Base-by-base conservation (phyloP, 2,888 invertebrate genomes). In the Sminthurinus aureus region DNA sequence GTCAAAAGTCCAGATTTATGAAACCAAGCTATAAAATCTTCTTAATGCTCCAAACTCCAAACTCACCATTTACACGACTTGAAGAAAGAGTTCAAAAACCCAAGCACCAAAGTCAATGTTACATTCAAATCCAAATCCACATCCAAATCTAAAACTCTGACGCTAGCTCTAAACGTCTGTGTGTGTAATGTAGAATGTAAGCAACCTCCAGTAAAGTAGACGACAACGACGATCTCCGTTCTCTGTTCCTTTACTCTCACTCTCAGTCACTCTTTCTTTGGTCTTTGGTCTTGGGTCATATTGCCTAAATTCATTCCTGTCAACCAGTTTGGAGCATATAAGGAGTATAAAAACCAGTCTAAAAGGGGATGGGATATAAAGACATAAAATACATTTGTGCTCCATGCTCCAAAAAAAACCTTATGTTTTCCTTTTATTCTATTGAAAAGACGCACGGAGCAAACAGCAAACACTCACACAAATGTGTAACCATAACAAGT, bases 401-500 rank as follows among this genome's bases (percentile, higher is more conserved):
- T 69, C 67, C 26, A 20, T n/a, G n/a, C n/a, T n/a, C n/a, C n/a
- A 71, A 71, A 71, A 71, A 67, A 24, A 22, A 13, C 24, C 71
- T 71, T 71, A 24, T 71, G 24, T 15, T 71, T 13, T 71, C 71
- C 26, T 24, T 71, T 26, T 38, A 38, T 38, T 24, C 71, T 71
- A 26, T 71, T 26, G 71, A 26, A 24, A 13, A 26, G 71, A 71
- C 13, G 26, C 6, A 26, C 22, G 20, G 67, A 24, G 71, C n/a
- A 67, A 67, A 67, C 15, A 67, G 38, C 58, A 58, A 13, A 58
- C 58, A 58, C 9, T 1, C 9, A 71, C 26, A 71, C 24, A 71
- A 71, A 71, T 71, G 71, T 71, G 71, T 71, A 71, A 24, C 71
- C 71, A 71, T 71, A 71, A 71, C 71, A 22, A 71, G 76, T 76